Evolutionary conservation across 1,140 invertebrate genomes (phyloP), one percentile per base, ranked within the genome.

Genomic region (Neotoxoptera formosana): DNA sequence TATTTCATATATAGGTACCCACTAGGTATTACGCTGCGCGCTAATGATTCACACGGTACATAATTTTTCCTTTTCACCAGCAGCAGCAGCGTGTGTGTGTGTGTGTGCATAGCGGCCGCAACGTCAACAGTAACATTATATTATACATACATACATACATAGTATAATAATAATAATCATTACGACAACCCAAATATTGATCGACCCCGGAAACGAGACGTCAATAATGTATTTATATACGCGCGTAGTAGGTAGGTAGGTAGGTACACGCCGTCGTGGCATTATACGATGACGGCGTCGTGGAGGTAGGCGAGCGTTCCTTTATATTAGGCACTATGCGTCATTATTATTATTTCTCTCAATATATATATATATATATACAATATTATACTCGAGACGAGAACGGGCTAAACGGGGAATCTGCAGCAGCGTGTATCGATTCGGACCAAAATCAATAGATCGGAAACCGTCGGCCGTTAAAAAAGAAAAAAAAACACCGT

Each of bases 171-270:
- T 48, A 81, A 92, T 92, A 51, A 93, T 93, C 91, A 93, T 93
- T 84, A 93, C 84, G 91, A 93, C 91, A 93, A 84, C 88, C 84
- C n/a, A 93, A 93, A 93, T 93, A 93, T 93, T 93, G 91, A 93
- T 93, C 91, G 81, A 84, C 91, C 91, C 91, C 91, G 91, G 91
- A 93, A 93, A 93, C 48, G 91, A 93, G 76, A 93, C 81, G 91
- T 93, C 91, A 93, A 93, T 93, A 93, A 36, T 36, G 45, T 20
- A n/a, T n/a, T n/a, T n/a, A n/a, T n/a, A 41, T 41, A 41, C 4
- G 4, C 41, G 41, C 41, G 41, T 41, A 41, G 41, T 41, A 41
- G 41, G 41, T 41, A n/a, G n/a, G n/a, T n/a, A n/a, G n/a, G n/a
- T n/a, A n/a, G n/a, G 36, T 88, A 88, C n/a, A 88, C 7, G 45